Evolutionary conservation across 2,888 invertebrate genomes (phyloP), one percentile per base, ranked within the genome.

Genomic region (Macaria notata): DNA sequence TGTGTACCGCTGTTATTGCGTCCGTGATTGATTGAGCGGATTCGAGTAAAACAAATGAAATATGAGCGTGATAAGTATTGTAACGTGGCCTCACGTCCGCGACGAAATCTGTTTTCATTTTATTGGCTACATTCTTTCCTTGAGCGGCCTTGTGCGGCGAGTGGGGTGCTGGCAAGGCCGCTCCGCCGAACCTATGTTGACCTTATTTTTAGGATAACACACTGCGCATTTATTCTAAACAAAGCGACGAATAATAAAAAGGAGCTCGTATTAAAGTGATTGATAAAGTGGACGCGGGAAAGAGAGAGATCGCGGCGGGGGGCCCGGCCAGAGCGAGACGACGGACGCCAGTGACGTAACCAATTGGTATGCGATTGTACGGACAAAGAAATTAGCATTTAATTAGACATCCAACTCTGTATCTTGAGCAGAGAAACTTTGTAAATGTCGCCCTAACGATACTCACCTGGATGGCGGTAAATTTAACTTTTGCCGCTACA

Each of bases 341-440:
- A 69, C 76, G 75, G 79, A 78, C 79, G 79, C 75, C 72, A 71
- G 80, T 86, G 86, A 87, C 83, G 87, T 86, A 85, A 87, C 78
- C 77, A 78, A 83, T 81, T 78, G 84, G 82, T 81, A 85, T 84
- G 83, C 81, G 78, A 79, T 80, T 75, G 78, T 78, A 73, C 73
- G 75, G 76, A 79, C 79, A 79, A 79, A 81, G 81, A 79, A 79
- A 79, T 79, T 77, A 77, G 70, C 70, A 72, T 71, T 59, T 69
- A 71, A 76, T 70, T 70, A 66, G 62, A 55, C 56, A 68, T 62
- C 62, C 54, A 61, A 61, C 59, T 59, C 56, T 45, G 60, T 62
- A 63, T 61, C 59, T 59, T 56, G 50, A 52, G 36, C 43, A 31
- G 43, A 51, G 53, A 61, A 62, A 57, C 54, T 55, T 59, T 48